Conservation (phyloP, 1,140 invertebrate genomes). For the Dreissena polymorpha region DNA sequence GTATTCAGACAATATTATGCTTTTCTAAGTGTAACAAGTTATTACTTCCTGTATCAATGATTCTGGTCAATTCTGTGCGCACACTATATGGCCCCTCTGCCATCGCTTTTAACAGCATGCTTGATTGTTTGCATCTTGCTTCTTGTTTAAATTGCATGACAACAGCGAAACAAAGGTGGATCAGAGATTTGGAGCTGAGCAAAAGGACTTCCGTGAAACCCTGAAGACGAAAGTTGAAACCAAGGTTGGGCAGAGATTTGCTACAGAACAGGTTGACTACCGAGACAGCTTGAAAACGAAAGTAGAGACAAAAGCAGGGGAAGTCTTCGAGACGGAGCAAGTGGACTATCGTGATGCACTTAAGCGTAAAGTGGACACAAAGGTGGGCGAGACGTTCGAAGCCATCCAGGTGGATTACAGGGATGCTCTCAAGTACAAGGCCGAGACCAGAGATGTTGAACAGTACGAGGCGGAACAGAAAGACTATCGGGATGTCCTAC, state of each 20-base stretch:
- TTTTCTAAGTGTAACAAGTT: too few species aligned
- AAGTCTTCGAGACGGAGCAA: slow-evolving; percentile 36
- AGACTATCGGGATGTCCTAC: slow-evolving; percentile 47
- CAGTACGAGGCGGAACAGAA: slow-evolving; percentile 41
- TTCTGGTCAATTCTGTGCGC: too few species aligned
- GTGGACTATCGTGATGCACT: slow-evolving; percentile 53
- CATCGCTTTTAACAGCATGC: too few species aligned
- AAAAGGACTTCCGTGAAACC: slow-evolving; percentile 66
- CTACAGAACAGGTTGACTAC: slow-evolving; percentile 68
- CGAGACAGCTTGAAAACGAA: slow-evolving; percentile 66
- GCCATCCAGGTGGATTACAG: slow-evolving; percentile 48
- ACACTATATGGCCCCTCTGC: too few species aligned
- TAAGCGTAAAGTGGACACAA: slow-evolving; percentile 30
- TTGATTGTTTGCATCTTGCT: slow-evolving; percentile 12
- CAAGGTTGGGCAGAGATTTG: slow-evolving; percentile 36
- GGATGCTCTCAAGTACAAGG: slow-evolving; percentile 34
- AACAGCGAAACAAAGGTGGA: slow-evolving; percentile 52
- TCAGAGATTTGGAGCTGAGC: slow-evolving; percentile 55
- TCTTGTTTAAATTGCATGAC: slow-evolving; percentile 33
- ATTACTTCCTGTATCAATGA: too few species aligned
- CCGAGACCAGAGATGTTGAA: slow-evolving; percentile 33
- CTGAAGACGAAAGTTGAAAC: slow-evolving; percentile 71
- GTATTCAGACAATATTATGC: too few species aligned
- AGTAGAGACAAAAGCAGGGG: slow-evolving; percentile 59
- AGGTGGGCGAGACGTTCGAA: slow-evolving; percentile 21